Percentiles rank a stretch among this genome's conserved stretches.
Evolutionary conservation across 2,797 vertebrate genomes (phyloP).

Genomic region (Bradypodion ventrale): DNA sequence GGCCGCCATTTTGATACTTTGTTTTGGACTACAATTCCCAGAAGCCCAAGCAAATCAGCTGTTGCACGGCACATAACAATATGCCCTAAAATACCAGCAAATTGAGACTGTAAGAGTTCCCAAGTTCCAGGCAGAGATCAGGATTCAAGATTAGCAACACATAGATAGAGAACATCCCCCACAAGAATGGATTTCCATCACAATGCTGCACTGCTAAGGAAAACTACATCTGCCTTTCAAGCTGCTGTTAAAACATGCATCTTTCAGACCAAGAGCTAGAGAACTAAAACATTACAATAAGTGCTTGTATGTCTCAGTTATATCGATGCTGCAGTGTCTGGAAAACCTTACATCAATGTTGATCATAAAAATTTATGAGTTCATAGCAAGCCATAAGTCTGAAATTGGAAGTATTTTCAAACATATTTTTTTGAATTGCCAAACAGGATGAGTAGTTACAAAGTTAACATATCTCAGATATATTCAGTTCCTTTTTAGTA

Average conservation of each 20-base stretch:
- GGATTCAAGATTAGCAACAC: background rate
- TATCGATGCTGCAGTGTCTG: background rate
- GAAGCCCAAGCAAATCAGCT: no score
- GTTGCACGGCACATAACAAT: no score
- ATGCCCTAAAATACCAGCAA: background rate
- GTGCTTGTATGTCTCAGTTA: background rate
- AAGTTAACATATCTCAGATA: background rate
- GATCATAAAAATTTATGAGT: background rate
- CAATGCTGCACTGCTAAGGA: background rate
- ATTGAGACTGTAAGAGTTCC: background rate
- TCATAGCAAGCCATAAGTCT: background rate
- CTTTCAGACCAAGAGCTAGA: background rate
- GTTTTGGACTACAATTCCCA: no score
- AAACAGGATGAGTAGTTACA: slow-evolving; percentile 26
- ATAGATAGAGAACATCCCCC: background rate
- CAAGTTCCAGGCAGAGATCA: background rate
- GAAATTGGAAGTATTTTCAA: slow-evolving; percentile 14
- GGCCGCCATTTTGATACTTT: no score
- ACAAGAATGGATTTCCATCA: background rate
- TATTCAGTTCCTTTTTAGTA: slow-evolving; percentile 21
- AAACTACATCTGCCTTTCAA: background rate
- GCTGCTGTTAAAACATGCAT: background rate
- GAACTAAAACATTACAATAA: background rate
- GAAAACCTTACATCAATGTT: background rate
- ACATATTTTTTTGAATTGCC: slow-evolving; percentile 23